Percentiles rank a stretch among this genome's conserved stretches.
Evolutionary conservation across 2,797 vertebrate genomes (phyloP).

Genomic region (Gorsachius magnificus): DNA sequence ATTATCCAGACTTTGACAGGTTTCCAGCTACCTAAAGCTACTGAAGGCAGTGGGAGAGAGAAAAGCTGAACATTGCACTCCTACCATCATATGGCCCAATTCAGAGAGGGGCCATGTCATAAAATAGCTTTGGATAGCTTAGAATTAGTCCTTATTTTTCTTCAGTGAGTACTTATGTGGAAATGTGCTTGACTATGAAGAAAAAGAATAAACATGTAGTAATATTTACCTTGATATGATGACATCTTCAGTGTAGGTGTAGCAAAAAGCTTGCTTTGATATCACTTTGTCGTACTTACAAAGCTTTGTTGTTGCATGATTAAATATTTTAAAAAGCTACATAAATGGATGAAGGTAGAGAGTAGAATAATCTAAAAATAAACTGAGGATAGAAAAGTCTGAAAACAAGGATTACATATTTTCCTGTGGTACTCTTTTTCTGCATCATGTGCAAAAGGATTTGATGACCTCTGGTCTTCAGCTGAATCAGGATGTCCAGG

Average conservation of each 20-base stretch:
- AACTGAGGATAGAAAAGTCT: not conserved
- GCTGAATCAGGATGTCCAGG: conserved; percentile 43
- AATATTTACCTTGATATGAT: not conserved
- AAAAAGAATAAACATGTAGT: not conserved
- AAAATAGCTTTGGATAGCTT: not conserved
- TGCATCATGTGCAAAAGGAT: conserved; percentile 36
- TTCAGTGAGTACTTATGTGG: not conserved
- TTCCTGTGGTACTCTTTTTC: not conserved
- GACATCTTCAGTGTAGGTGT: not conserved
- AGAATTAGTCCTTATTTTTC: not conserved
- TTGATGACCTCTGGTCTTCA: conserved; percentile 35
- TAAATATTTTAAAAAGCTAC: conserved; percentile 28
- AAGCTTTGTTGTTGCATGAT: conserved; percentile 32
- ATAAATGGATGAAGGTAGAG: conserved; percentile 8
- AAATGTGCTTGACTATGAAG: not conserved
- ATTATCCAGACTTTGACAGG: not conserved
- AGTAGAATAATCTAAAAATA: conserved; percentile 15
- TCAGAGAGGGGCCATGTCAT: not conserved
- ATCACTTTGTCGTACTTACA: not conserved
- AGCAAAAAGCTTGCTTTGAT: conserved; percentile 16
- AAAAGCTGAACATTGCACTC: not conserved
- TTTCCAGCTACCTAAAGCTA: not conserved
- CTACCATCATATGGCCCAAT: not conserved
- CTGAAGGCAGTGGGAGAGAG: not conserved
- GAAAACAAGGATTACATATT: not conserved